Base-by-base conservation (phyloP, 2,888 invertebrate genomes). In the Tipula unca region DNA sequence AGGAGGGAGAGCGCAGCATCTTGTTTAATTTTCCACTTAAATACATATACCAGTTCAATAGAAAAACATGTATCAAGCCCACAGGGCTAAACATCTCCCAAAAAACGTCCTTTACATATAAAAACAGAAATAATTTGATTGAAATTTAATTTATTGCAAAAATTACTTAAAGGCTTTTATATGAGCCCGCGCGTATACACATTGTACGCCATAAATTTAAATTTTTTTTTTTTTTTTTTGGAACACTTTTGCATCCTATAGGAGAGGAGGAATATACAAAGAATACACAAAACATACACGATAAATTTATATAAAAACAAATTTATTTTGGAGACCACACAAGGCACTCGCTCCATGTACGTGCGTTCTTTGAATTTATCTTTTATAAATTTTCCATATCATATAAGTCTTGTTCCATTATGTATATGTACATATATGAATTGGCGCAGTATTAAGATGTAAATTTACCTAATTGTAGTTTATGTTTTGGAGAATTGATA, bases 401-500 rank as follows among this genome's bases (percentile, higher is more conserved):
- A n/a, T 69, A 25, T 17, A 48, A 48, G 17, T 5, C 13, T 17
- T n/a, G 17, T 48, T 48, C 48, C 48, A 48, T 48, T n/a, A n/a
- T n/a, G n/a, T n/a, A n/a, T n/a, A n/a, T n/a, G n/a, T 48, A 5
- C 39, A 48, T 39, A 4, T 39, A 17, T 54, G 6, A 48, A 69
- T 69, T 25, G 69, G 25, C 25, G 25, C 25, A 10, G 69, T 25
- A 69, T 69, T 69, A 69, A 69, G 69, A 69, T 69, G 69, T 69
- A 69, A 69, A 69, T 69, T 69, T 25, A 25, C 25, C 69, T 69
- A 69, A 69, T 69, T 69, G 69, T 69, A 17, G 4, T 54, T 87
- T 89, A 25, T 54, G 8, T 54, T 48, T 48, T 48, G n/a, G n/a
- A n/a, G 48, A 48, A 48, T n/a, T 48, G 1, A n/a, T n/a, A 48